phyloP scores from a whole-genome alignment of 2,888 invertebrate genomes.

The Abrostola tripartita region DNA sequence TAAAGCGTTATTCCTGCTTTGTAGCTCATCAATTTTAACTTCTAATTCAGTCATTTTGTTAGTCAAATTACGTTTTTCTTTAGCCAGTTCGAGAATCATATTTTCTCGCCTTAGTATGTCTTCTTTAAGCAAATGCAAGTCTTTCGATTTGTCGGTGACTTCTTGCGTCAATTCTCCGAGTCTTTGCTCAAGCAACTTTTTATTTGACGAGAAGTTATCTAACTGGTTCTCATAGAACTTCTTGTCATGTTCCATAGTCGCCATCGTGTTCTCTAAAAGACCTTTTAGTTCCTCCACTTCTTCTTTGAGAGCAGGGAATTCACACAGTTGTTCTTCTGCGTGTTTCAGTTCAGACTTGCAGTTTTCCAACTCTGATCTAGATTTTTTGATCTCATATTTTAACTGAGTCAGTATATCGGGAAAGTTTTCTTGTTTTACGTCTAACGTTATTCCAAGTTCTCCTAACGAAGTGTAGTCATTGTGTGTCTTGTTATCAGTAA shows the following conservation, averaged over 20 bases:
- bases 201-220: slow-evolving; percentile 86
- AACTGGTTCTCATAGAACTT: slow-evolving; percentile 88
- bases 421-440: slow-evolving; percentile 80
- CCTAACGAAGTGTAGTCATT: slow-evolving; percentile 86
- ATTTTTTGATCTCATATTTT: slow-evolving; percentile 87
- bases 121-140: slow-evolving; percentile 86
- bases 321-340: slow-evolving; percentile 86
- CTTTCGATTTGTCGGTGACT: slow-evolving; percentile 85
- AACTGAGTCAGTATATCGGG: slow-evolving; percentile 82
- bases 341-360: slow-evolving; percentile 86
- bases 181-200: slow-evolving; percentile 86
- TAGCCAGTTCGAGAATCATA: slow-evolving; percentile 87
- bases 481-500: slow-evolving; percentile 75
- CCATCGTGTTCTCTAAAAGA: slow-evolving; percentile 83
- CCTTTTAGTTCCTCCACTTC: slow-evolving; percentile 84
- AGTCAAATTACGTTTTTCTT: slow-evolving; percentile 88
- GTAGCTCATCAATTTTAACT: slow-evolving; percentile 83
- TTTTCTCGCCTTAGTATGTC: slow-evolving; percentile 88
- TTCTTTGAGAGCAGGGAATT: slow-evolving; percentile 85
- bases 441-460: slow-evolving; percentile 85
- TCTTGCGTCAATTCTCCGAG: slow-evolving; percentile 88
- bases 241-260: slow-evolving; percentile 86
- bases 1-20: slow-evolving; percentile 76
- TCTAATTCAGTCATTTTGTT: slow-evolving; percentile 83
- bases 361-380: slow-evolving; percentile 86